Conservation (phyloP, 2,888 invertebrate species). For the Escarpia spicata region DNA sequence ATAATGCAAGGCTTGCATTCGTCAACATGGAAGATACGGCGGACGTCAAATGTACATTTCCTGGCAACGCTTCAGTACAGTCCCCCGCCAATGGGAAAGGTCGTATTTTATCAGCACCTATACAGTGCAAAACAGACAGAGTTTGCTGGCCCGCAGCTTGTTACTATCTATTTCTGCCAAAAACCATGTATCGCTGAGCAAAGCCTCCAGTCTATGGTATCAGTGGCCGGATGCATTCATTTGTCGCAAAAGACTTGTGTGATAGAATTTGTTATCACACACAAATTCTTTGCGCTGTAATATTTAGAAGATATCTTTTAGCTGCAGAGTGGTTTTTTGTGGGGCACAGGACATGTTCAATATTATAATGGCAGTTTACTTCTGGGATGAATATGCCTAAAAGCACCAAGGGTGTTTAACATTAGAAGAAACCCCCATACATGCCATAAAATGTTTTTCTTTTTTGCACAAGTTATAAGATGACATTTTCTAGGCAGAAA, state of each 20-base stretch:
- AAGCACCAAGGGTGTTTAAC: neutral
- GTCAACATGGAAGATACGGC: neutral
- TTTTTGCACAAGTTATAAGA: neutral
- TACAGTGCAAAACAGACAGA: neutral
- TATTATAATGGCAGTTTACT: neutral
- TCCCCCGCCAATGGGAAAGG: slow-evolving; percentile 20
- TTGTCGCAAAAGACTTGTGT: neutral
- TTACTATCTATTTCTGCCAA: slow-evolving; percentile 21
- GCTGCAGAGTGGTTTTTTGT: neutral
- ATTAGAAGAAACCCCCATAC: neutral
- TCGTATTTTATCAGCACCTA: slow-evolving; percentile 13
- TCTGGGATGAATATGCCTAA: neutral
- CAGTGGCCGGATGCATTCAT: slow-evolving; percentile 21
- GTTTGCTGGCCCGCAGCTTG: neutral
- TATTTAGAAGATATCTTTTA: slow-evolving; percentile 14
- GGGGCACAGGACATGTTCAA: neutral
- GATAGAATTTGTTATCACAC: neutral
- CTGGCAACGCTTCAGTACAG: neutral
- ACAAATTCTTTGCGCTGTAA: neutral
- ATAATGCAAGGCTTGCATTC: neutral
- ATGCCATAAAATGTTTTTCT: slow-evolving; percentile 8
- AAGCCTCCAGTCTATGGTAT: neutral
- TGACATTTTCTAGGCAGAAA: slow-evolving; percentile 16
- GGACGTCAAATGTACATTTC: neutral
- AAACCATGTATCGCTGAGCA: neutral